Evolutionary conservation across 2,113 vertebrate genomes (phyloP), one percentile per base, ranked within the genome.

Genomic region (Elgaria multicarinata): DNA sequence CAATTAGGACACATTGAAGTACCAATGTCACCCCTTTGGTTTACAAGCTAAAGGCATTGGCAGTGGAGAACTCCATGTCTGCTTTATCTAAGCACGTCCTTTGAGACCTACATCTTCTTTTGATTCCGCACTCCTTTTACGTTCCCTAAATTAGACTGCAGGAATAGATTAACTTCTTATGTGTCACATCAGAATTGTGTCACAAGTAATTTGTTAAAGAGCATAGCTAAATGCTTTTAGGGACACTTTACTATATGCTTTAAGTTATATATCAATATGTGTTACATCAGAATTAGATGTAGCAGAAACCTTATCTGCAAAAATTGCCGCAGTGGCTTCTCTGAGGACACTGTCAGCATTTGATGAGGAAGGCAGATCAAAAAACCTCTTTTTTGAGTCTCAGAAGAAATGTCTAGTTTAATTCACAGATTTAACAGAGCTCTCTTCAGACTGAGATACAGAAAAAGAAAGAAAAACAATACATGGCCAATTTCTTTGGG

Each of bases 41-140:
- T 66, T 53, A 3, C 72, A 55, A 42, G 3, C 83, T 92, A 31
- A 79, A 91, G 46, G 39, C 50, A 66, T 42, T 91, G 72, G 6
- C 62, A 90, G 55, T 55, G 53, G 90, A 91, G 62, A 93, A 84
- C 50, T 76, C 58, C 72, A 4, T 81, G 36, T 62, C 83, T 91
- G 14, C 28, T 89, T 91, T 90, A 90, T 94, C 66, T 87, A 86
- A n/a, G 71, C 78, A 26, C 36, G 83, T 93, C 89, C 77, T 89
- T 89, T 85, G 75, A 90, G 82, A 88, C 6, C 0, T 58, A 26
- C 18, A 77, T 87, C 62, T 90, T 88, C 46, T 46, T 72, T 89
- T 87, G 12, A 83, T 89, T 93, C 92, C 64, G 82, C 1, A 76
- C 2, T 0, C 8, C n/a, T 92, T 89, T 93, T 71, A 89, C 44